Base-by-base conservation (phyloP, 2,888 invertebrate genomes). In the Scaptomyza parva region DNA sequence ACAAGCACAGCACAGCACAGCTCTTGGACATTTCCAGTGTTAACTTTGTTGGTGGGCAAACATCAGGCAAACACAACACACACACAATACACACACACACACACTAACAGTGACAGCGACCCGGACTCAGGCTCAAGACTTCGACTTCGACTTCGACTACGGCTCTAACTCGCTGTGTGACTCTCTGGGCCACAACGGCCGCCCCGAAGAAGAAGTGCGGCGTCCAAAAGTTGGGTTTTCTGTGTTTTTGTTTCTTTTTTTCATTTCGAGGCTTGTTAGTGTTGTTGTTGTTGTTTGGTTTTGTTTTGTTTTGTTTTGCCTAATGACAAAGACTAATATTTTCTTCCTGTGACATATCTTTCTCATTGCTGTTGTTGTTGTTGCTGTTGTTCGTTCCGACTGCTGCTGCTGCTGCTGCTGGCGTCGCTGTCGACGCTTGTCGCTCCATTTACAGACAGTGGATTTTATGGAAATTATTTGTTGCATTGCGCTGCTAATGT, bases 331-430 rank as follows among this genome's bases (percentile, higher is more conserved):
- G 83, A 88, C 89, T 82, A 90, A 90, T 90, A 90, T 90, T 90
- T 89, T 90, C 89, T 90, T 90, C 89, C 89, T 90, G 89, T 89
- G 89, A 90, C 89, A 89, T 89, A 89, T 89, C 89, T 82, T 82
- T 88, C 78, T 72, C 75, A 55, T 17, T 17, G 37, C 17, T 37
- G 35, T 35, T 35, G 14, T 14, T 35, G 33, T 33, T 33, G 33
- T 8, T 35, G 9, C 11, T 12, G 28, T 12, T 30, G 28, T 30
- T 30, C n/a, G n/a, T n/a, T n/a, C n/a, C n/a, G n/a, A n/a, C 11
- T 12, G 28, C 3, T 30, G 28, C 12, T 30, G 47, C 64, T 28
- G 5, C 28, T n/a, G 55, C 45, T n/a, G 66, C 33, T 37, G 28
- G 40, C 50, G 63, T 57, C 52, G 54, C 28, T 30, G 47, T 53